Conservation (phyloP, 1,140 invertebrate genomes). For the Drosophila carrolli region DNA sequence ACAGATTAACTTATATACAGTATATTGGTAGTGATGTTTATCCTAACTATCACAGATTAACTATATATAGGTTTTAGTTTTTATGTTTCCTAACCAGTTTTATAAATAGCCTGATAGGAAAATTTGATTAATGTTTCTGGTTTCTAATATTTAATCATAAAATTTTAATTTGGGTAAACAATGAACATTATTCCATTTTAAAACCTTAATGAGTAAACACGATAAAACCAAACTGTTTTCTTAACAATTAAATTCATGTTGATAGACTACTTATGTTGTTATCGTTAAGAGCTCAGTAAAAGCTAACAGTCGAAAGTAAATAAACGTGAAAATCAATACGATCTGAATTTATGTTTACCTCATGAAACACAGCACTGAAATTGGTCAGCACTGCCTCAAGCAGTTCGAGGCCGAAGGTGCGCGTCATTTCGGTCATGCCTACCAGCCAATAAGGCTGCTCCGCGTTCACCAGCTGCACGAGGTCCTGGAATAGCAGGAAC, state of each 20-base stretch:
- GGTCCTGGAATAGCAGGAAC: constrained; percentile 98
- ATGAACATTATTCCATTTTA: no score
- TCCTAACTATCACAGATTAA: no score
- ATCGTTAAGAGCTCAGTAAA: background rate
- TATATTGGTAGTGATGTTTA: no score
- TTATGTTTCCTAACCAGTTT: no score
- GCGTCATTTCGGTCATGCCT: constrained; percentile 98
- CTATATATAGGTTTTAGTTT: no score
- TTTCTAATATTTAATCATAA: no score
- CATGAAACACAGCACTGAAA: constrained; percentile 96
- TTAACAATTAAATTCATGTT: background rate
- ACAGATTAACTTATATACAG: no score
- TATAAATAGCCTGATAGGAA: no score
- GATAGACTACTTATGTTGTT: background rate
- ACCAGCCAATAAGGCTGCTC: constrained; percentile 97
- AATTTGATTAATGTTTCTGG: no score
- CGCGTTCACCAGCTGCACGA: constrained; percentile 98
- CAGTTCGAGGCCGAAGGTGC: constrained; percentile 98
- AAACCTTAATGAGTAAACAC: no score
- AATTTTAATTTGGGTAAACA: no score
- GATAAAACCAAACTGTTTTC: background rate
- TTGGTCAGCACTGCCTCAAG: constrained; percentile 96
- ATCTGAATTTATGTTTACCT: constrained; percentile 86
- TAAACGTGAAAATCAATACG: background rate
- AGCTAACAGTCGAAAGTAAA: background rate